Base-by-base conservation (phyloP, 2,797 vertebrate genomes). In the Carapus acus region DNA sequence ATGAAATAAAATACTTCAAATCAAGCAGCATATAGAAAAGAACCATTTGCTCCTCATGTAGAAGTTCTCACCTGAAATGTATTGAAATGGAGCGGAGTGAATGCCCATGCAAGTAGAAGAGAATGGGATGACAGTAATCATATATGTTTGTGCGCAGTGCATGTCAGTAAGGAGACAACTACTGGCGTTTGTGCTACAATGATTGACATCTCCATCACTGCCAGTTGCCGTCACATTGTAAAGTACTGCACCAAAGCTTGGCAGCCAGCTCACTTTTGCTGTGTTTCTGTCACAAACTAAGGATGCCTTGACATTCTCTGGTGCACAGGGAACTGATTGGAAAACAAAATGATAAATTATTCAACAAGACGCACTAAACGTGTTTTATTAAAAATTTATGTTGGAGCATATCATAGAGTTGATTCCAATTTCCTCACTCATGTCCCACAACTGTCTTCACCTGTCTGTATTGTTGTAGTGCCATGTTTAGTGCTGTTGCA, bases 261-360 rank as follows among this genome's bases (percentile, higher is more conserved):
- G 38, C 0, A 36, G n/a, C 90, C 90, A 91, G 55, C 74, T 85
- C 36, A 90, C 83, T 1, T 20, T 54, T 0, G 73, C 86, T 0
- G 83, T 86, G 65, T 85, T 86, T 61, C 84, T 78, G 3, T 66
- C 66, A 71, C 89, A 90, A 66, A 84, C 38, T 58, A 91, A 67
- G 17, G 69, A 69, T 15, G 77, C 63, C 1, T 54, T 81, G 47
- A 89, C 48, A 14, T 87, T 84, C 41, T 56, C 31, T 6, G 87
- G 88, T 36, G 80, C 58, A 61, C 90, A 91, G 1, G 87, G 88
- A 3, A 81, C 90, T 91, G 70, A 62, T 59, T 62, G 71, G 36
- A 29, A 53, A 27, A 53, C 7, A 37, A 37, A 37, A 18, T 9
- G 12, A 18, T 37, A 8, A 13, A 7, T 15, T 29, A 8, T 34